Evolutionary conservation across 2,888 invertebrate genomes (phyloP), one percentile per base, ranked within the genome.

Genomic region (Girardia tigrina): DNA sequence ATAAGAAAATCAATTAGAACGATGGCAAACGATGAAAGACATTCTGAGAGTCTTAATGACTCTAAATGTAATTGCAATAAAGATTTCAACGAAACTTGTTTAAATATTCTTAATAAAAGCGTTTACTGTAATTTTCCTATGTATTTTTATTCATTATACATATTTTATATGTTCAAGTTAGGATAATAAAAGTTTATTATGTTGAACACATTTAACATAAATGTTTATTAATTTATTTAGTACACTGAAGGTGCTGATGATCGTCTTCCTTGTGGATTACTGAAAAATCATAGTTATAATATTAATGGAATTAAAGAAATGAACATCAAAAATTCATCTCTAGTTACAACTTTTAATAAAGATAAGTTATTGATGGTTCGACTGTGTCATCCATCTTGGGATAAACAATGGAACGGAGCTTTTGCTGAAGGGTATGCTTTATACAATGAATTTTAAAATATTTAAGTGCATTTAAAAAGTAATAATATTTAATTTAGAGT

Each of bases 301-400:
- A 56, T 56, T n/a, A 56, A n/a, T 56, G n/a, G 56, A 8, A 56
- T 56, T 2, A 56, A 56, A 56, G 56, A 56, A 56, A 56, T 56
- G 56, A 56, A 56, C 23, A 56, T 56, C n/a, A 56, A 56, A 56
- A 56, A 56, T 56, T 56, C 56, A 16, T 56, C 56, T 4, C 23
- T 56, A 23, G 56, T 56, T 20, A 56, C 56, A 6, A 56, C 23
- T 56, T 56, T 56, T 16, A 56, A 56, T 56, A 56, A 56, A 56
- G 56, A 56, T 20, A 56, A 56, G 23, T n/a, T 56, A 23, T 20
- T 56, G 56, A 56, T 56, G 56, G 23, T 23, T 8, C 4, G 56
- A 56, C 23, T 56, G 23, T 56, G 56, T 56, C 56, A 56, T 56
- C 56, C 56, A 2, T 56, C 56, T 4, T 56, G 56, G 56, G 56